Evolutionary conservation across 2,888 invertebrate species (phyloP), one percentile per base, ranked within the genome.

Genomic region (Hirudinaria manillensis): DNA sequence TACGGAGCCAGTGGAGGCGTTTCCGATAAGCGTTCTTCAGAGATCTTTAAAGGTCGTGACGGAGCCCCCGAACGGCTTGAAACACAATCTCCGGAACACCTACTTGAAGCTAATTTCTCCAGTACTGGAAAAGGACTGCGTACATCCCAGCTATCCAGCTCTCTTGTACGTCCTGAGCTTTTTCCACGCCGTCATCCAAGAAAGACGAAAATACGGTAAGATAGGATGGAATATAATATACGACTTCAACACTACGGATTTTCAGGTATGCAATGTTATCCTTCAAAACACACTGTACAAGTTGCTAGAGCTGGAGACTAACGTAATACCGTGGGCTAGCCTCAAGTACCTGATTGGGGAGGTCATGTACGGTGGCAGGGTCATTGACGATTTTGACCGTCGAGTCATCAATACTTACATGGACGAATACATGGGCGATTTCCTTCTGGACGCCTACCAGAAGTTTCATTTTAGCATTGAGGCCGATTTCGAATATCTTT

Each of bases 341-440:
- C 88, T 95, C 74, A 94, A 93, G 82, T 95, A 94, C 84, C 87
- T 95, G 0, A 93, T 95, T 80, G 94, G 94, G 76, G 94, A 95
- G 88, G 93, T 94, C 34, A 94, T 95, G 93, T 95, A 95, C 83
- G 95, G 95, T 32, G 95, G 95, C 0, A 89, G 94, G 75, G 93
- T 95, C 55, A 94, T 94, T 79, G 94, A 95, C 84, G 90, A 92
- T 84, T 94, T 90, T 86, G 95, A 95, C 86, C 89, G 94, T 16
- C 89, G 94, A 78, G 91, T 94, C 21, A 90, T 93, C 1, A 88
- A 89, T 78, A 92, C 91, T 0, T 95, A 94, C 86, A 93, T 94
- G 92, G 90, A 93, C 84, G 94, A 95, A 85, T 95, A 94, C 83
- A 90, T 95, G 89, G 95, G 94, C 0, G 94, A 95, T 83, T 95